Conservation (phyloP, 2,797 vertebrate genomes). For the Trematomus bernacchii region DNA sequence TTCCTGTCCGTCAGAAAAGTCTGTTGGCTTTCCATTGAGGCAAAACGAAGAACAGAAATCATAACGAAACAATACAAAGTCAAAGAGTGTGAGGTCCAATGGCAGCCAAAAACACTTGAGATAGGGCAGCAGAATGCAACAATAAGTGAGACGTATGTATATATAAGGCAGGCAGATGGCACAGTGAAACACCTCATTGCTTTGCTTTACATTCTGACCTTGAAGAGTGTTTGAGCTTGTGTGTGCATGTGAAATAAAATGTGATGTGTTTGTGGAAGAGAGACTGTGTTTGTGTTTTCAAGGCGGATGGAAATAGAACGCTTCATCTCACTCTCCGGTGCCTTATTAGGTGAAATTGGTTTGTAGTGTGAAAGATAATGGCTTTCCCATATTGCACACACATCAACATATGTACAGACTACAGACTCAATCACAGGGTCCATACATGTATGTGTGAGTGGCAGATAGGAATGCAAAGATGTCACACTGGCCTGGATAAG, state of each 20-base stretch:
- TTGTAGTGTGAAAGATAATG: constrained; percentile 37
- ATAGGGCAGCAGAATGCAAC: constrained; percentile 1
- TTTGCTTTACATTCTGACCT: constrained; percentile 50
- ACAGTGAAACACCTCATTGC: constrained; percentile 47
- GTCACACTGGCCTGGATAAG: neutral
- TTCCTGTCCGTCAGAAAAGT: too few relatives aligned
- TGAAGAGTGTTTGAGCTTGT: constrained; percentile 23
- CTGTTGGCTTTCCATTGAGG: neutral
- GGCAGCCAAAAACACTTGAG: neutral
- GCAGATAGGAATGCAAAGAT: neutral
- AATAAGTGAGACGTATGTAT: constrained; percentile 3
- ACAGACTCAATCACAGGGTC: neutral
- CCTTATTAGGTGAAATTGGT: constrained; percentile 45
- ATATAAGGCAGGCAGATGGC: constrained; percentile 45
- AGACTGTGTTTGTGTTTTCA: constrained; percentile 16
- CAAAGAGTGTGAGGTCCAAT: neutral
- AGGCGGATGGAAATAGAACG: constrained; percentile 30
- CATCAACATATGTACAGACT: neutral
- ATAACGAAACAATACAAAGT: neutral
- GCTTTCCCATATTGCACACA: constrained; percentile 2
- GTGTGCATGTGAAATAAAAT: neutral
- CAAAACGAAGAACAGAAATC: neutral
- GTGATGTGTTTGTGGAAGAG: constrained; percentile 5
- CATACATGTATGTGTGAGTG: neutral
- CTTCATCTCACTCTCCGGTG: constrained; percentile 35